A percentile compares a stretch with the other conserved stretches of the same genome.
Evolutionary conservation across 2,113 vertebrate species (phyloP).

Genomic region (Oncorhynchus kisutch): DNA sequence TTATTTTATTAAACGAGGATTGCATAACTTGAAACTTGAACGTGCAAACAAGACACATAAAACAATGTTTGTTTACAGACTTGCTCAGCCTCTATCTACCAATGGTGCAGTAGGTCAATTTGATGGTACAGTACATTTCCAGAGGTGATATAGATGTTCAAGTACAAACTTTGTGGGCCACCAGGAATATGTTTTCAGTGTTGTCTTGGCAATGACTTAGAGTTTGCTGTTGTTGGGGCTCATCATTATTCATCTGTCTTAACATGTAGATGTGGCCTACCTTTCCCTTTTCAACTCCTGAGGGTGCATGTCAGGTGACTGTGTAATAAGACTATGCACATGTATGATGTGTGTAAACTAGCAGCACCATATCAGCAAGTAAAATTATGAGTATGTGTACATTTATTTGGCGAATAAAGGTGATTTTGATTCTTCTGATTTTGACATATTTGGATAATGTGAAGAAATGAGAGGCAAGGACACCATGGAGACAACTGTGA

Average conservation of each 20-base stretch:
- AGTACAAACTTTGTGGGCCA: too few relatives aligned
- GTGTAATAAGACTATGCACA: neutral
- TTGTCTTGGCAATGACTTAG: neutral
- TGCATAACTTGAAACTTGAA: conserved; percentile 47
- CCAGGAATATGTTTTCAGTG: neutral
- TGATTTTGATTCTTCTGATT: too few relatives aligned
- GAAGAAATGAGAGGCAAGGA: too few relatives aligned
- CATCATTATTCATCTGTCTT: neutral
- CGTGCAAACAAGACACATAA: conserved; percentile 37
- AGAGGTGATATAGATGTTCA: neutral
- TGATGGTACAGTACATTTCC: neutral
- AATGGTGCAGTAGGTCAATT: neutral
- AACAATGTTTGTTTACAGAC: conserved; percentile 18
- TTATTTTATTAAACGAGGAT: conserved; percentile 19
- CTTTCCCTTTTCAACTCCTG: neutral
- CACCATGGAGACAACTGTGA: too few relatives aligned
- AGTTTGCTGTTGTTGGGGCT: neutral
- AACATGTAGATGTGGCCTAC: neutral
- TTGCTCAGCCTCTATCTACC: conserved; percentile 6
- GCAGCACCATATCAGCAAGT: too few relatives aligned
- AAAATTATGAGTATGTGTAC: too few relatives aligned
- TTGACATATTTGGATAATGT: too few relatives aligned
- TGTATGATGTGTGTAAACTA: too few relatives aligned
- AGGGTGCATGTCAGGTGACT: neutral
- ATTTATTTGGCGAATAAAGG: too few relatives aligned